These are phyloP conservation scores for Plectrocnemia conspersa DNA, from an alignment of 1,140 invertebrate genomes.

Conservation along the genomic window DNA sequence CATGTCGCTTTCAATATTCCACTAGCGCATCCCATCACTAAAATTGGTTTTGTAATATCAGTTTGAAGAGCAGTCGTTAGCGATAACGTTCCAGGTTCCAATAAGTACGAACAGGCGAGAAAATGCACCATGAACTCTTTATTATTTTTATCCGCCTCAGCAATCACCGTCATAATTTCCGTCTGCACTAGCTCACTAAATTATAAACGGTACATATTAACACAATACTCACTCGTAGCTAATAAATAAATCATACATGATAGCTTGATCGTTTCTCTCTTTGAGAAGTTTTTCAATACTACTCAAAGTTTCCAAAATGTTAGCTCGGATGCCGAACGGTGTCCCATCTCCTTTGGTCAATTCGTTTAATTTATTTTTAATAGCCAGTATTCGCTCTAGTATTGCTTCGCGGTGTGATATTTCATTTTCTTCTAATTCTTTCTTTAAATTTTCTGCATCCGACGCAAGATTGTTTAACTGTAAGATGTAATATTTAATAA, in stretches of 20 bases:
- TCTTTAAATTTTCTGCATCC: slow-evolving; percentile 18
- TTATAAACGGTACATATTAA: not conserved
- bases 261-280: slow-evolving; percentile 21
- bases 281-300: slow-evolving; percentile 30
- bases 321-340: slow-evolving; percentile 17
- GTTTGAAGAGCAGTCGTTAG: slow-evolving; percentile 29
- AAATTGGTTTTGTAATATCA: slow-evolving; percentile 27
- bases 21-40: slow-evolving; percentile 43
- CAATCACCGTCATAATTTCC: slow-evolving; percentile 39
- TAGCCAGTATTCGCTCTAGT: slow-evolving; percentile 21
- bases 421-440: slow-evolving; percentile 31
- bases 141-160: slow-evolving; percentile 33
- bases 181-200: slow-evolving; percentile 41
- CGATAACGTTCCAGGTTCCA: slow-evolving; percentile 37
- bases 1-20: slow-evolving; percentile 40
- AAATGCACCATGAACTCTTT: slow-evolving; percentile 45
- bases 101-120: slow-evolving; percentile 45
- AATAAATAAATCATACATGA: slow-evolving; percentile 17
- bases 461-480: slow-evolving; percentile 21
- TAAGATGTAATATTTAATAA: slow-evolving; percentile 14
- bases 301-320: slow-evolving; percentile 26
- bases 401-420: slow-evolving; percentile 22
- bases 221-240: not conserved
- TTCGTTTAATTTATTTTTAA: slow-evolving; percentile 21
- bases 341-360: slow-evolving; percentile 30